Percentiles rank a stretch among this genome's conserved stretches.
These are phyloP conservation scores for Diploptera punctata DNA, from an alignment of 2,888 invertebrate genomes.

Conservation along the genomic window DNA sequence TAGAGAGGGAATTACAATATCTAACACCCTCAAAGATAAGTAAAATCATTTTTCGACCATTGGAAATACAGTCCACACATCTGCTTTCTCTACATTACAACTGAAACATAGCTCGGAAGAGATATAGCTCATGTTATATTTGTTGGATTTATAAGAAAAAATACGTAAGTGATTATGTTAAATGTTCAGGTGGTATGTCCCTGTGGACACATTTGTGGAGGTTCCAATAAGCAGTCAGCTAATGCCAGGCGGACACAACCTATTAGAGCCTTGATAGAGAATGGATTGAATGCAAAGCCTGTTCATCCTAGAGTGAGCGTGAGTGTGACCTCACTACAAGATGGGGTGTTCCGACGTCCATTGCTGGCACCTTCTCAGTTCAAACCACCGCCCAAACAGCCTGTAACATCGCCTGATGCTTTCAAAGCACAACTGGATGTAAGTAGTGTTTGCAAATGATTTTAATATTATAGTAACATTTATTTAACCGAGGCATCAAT, in stretches of 20 bases:
- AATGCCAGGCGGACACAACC: background rate
- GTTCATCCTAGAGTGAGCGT: constrained; percentile 24
- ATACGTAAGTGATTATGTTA: background rate
- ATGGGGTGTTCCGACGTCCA: constrained; percentile 44
- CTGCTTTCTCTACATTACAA: too few species aligned
- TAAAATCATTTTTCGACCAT: too few species aligned
- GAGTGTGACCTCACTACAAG: constrained; percentile 23
- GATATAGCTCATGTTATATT: too few species aligned
- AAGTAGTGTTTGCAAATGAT: too few species aligned
- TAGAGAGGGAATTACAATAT: too few species aligned
- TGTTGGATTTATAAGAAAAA: too few species aligned
- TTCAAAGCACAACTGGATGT: constrained; percentile 46
- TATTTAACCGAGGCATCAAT: too few species aligned
- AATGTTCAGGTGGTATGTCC: constrained; percentile 49
- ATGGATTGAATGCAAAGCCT: background rate
- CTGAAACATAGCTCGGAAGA: too few species aligned
- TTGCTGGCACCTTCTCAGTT: constrained; percentile 42
- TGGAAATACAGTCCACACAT: too few species aligned
- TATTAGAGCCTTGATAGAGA: background rate
- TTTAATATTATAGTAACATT: too few species aligned
- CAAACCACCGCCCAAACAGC: constrained; percentile 38
- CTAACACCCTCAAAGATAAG: too few species aligned
- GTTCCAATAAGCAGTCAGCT: constrained; percentile 39
- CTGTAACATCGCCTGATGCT: constrained; percentile 42
- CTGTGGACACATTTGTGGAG: constrained; percentile 64